Evolutionary conservation across 64 coral and sea anemone species (phyloP).

Genomic region (Acropora tenuis): DNA sequence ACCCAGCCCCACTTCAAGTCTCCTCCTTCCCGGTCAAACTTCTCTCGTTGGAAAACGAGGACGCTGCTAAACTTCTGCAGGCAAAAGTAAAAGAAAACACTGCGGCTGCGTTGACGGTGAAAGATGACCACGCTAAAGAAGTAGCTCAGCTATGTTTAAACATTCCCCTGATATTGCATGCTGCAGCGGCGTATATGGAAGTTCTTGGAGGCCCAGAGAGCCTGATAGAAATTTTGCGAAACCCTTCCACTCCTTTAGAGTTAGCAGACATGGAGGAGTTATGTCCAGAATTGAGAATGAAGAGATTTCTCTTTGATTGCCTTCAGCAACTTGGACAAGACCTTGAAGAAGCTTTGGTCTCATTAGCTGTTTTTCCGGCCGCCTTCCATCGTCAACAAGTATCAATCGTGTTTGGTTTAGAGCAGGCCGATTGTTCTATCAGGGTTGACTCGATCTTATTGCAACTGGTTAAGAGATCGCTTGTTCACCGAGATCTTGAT

Average conservation of each 20-base stretch:
- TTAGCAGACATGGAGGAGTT: not conserved
- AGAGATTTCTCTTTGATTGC: not conserved
- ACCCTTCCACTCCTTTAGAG: not conserved
- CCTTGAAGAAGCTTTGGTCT: not conserved
- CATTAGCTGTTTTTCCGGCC: conserved; percentile 26
- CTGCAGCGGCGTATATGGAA: conserved; percentile 32
- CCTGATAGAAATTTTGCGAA: conserved; percentile 4
- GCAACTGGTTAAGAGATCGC: not conserved
- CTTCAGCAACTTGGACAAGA: not conserved
- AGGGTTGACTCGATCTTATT: not conserved
- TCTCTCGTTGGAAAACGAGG: not conserved
- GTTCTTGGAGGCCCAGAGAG: not conserved
- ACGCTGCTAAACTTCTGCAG: conserved; percentile 1
- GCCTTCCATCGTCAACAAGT: conserved; percentile 5
- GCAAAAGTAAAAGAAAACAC: conserved; percentile 8
- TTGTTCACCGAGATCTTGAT: conserved; percentile 8
- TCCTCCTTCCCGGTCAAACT: conserved; percentile 1
- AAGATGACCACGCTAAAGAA: not conserved
- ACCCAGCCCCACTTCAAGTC: not conserved
- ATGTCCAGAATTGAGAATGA: conserved; percentile 8
- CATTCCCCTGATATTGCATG: conserved; percentile 17
- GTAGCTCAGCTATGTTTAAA: conserved; percentile 14
- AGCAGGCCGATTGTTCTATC: not conserved
- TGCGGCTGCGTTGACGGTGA: not conserved
- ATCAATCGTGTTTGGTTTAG: not conserved